Percentiles rank a stretch among this genome's conserved stretches.
Conservation (phyloP, 2,113 vertebrate genomes). For the Oreotrochilus melanogaster region DNA sequence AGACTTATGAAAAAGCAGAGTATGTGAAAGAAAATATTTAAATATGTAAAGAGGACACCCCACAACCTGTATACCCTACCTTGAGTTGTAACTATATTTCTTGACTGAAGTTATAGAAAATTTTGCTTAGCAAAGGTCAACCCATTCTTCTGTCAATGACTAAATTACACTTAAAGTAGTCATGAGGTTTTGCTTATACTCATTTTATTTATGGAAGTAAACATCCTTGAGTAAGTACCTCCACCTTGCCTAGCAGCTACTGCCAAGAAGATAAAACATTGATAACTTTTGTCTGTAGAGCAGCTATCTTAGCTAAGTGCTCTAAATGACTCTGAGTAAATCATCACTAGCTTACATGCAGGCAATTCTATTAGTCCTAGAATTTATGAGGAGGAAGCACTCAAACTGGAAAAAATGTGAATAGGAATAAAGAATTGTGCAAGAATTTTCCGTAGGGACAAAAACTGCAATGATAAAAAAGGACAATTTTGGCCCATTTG, state of each 20-base stretch:
- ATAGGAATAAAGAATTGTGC: neutral
- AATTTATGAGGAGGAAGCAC: neutral
- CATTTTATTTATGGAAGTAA: conserved; percentile 19
- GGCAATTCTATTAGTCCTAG: neutral
- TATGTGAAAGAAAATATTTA: neutral
- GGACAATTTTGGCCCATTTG: neutral
- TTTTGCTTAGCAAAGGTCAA: conserved; percentile 15
- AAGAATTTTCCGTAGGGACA: neutral
- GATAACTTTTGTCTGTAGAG: neutral
- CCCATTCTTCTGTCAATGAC: neutral
- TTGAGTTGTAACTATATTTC: neutral
- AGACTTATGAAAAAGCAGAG: neutral
- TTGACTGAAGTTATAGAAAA: neutral
- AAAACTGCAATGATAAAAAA: neutral
- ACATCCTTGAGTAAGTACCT: neutral
- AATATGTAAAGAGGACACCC: neutral
- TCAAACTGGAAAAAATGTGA: neutral
- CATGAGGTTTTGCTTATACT: conserved; percentile 3
- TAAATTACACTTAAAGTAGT: conserved; percentile 32
- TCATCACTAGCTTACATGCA: neutral
- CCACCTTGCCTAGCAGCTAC: neutral
- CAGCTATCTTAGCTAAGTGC: neutral
- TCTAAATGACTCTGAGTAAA: neutral
- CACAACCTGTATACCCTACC: neutral
- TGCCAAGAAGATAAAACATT: conserved; percentile 20